Conservation (phyloP, 2,797 vertebrate genomes). For the Gorsachius magnificus region DNA sequence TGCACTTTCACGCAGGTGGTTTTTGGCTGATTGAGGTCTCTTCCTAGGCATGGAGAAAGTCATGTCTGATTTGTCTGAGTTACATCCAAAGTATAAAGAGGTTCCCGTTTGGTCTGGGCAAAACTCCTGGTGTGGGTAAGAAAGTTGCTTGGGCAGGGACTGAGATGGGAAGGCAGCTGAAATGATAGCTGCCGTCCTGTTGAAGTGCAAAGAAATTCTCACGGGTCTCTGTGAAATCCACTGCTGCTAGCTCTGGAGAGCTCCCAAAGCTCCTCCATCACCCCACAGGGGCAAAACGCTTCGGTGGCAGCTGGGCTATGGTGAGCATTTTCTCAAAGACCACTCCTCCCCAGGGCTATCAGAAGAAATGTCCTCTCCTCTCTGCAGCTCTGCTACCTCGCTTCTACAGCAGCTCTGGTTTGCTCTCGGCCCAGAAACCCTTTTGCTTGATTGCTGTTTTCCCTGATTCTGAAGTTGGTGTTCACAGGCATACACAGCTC, state of each 20-base stretch:
- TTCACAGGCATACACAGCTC: not conserved
- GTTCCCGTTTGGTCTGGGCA: not conserved
- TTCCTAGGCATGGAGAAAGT: not conserved
- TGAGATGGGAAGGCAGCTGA: not conserved
- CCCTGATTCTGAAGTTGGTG: not conserved
- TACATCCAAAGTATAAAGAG: not conserved
- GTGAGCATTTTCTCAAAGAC: not conserved
- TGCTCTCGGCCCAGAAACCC: not conserved
- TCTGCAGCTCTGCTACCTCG: not conserved
- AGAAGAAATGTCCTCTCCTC: not conserved
- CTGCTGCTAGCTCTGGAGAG: not conserved
- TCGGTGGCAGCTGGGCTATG: not conserved
- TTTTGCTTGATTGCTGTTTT: not conserved
- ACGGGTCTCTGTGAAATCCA: not conserved
- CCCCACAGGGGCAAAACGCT: not conserved
- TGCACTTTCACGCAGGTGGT: not conserved
- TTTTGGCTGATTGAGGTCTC: not conserved
- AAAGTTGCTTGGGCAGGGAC: not conserved
- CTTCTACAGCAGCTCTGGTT: not conserved
- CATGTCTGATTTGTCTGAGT: not conserved
- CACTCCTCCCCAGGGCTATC: not conserved
- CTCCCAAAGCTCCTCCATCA: not conserved
- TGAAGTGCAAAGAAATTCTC: not conserved
- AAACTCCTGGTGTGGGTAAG: not conserved
- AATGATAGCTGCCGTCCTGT: not conserved